These are phyloP conservation scores for Orthosia gothica DNA, from an alignment of 2,888 invertebrate species.

Conservation along the genomic window DNA sequence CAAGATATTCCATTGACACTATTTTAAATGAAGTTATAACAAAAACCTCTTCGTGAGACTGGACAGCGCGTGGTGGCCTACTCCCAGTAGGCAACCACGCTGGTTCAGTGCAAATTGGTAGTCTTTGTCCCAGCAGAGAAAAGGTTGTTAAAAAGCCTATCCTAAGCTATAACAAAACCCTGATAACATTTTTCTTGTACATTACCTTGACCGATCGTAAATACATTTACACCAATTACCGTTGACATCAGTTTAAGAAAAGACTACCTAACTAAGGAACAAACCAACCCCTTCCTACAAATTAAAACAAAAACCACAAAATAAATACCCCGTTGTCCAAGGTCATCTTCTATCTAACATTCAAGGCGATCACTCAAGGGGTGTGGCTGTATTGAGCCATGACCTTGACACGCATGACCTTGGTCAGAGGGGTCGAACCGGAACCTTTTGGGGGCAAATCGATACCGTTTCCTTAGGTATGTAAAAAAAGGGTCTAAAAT, in stretches of 20 bases:
- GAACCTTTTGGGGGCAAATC: conserved; percentile 46
- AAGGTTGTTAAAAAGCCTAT: too few relatives aligned
- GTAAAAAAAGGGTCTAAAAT: conserved; percentile 30
- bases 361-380: conserved; percentile 53
- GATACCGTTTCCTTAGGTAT: conserved; percentile 51
- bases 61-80: too few relatives aligned
- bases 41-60: too few relatives aligned
- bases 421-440: conserved; percentile 40
- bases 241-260: neutral
- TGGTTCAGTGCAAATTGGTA: too few relatives aligned
- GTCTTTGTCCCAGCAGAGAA: too few relatives aligned
- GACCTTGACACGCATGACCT: conserved; percentile 52
- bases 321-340: conserved; percentile 6
- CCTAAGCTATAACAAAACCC: too few relatives aligned
- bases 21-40: too few relatives aligned
- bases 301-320: neutral
- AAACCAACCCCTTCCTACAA: neutral
- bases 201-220: neutral
- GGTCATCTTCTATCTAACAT: conserved; percentile 30
- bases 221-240: neutral
- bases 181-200: too few relatives aligned
- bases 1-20: too few relatives aligned
- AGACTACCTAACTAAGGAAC: too few relatives aligned
- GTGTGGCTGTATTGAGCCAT: conserved; percentile 38
- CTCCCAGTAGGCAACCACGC: too few relatives aligned